These are phyloP conservation scores for Acronicta alni DNA, from an alignment of 2,888 invertebrate genomes.

Conservation along the genomic window DNA sequence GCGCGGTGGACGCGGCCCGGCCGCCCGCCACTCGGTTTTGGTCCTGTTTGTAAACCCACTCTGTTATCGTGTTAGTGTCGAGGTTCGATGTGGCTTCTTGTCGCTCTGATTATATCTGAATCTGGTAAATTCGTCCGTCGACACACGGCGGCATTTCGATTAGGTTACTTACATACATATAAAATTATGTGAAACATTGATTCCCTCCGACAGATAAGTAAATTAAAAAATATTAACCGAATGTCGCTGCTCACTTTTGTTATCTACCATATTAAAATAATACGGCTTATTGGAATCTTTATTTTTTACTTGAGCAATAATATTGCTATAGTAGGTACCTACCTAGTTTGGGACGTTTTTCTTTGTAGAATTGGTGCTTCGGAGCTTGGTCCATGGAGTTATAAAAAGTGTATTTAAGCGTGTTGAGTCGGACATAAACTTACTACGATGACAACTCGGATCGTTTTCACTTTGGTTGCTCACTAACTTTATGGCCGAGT, in stretches of 20 bases:
- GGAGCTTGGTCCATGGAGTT: slow-evolving; percentile 57
- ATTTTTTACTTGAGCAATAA: slow-evolving; percentile 53
- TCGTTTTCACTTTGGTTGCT: slow-evolving; percentile 76
- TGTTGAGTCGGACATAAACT: slow-evolving; percentile 72
- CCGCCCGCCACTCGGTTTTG: slow-evolving; percentile 61
- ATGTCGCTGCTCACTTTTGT: slow-evolving; percentile 55
- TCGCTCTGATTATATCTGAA: slow-evolving; percentile 84
- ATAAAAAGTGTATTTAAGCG: slow-evolving; percentile 76
- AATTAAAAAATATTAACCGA: slow-evolving; percentile 62
- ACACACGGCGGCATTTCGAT: slow-evolving; percentile 78
- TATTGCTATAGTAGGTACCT: slow-evolving; percentile 21
- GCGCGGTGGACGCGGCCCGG: slow-evolving; percentile 46
- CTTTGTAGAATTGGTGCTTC: slow-evolving; percentile 60
- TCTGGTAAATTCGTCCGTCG: slow-evolving; percentile 81
- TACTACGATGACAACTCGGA: slow-evolving; percentile 78
- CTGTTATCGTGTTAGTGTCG: slow-evolving; percentile 81
- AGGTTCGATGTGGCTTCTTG: slow-evolving; percentile 78
- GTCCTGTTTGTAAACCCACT: slow-evolving; percentile 76
- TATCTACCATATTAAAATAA: slow-evolving; percentile 56
- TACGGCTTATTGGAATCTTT: slow-evolving; percentile 45
- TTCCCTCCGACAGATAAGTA: slow-evolving; percentile 69
- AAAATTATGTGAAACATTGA: slow-evolving; percentile 82
- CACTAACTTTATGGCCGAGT: slow-evolving; percentile 72
- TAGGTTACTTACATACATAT: slow-evolving; percentile 79
- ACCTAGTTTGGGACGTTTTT: slow-evolving; percentile 55